Base-by-base conservation (phyloP, 2,888 invertebrate genomes). In the Ophonus ardosiacus region DNA sequence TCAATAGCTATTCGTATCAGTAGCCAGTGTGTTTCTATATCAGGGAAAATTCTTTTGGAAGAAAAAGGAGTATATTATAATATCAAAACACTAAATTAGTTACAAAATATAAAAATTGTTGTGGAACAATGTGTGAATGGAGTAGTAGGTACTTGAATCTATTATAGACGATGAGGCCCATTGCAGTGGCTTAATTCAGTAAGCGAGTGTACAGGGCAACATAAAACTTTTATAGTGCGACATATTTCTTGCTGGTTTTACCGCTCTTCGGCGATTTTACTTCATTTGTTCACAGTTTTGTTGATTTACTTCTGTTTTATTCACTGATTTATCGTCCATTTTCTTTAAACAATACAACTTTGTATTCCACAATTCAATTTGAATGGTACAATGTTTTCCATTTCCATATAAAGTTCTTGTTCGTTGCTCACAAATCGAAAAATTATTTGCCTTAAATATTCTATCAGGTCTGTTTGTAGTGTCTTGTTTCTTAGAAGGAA, bases 141-240 rank as follows among this genome's bases (percentile, higher is more conserved):
- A 68, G 68, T 31, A 24, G 21, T n/a, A 18, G n/a, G n/a, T 56
- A 56, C 31, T 31, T 51, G 43, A 10, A 51, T 51, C 43, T 51
- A 51, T 51, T 51, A 51, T 74, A 17, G 40, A 74, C 43, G 71
- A 74, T 74, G 71, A 74, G 40, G 18, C 40, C 40, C 43, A 18
- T 18, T 74, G 17, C 18, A 43, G 43, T 3, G 1, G 18, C 71
- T 57, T 78, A 78, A 80, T 80, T 80, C 61, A 15, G 17, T 61
- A 61, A 24, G 24, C 57, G 56, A 15, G 17, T 63, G 81, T 63
- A 43, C 59, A 17, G 8, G 17, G 15, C 63, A 51, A 43, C 65
- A 68, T 81, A 68, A 81, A 81, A 81, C 81, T 81, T 81, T 81
- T 81, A 81, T 81, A 71, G 71, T 71, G 81, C 18, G 18, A 81